phyloP scores from a whole-genome alignment of 1,140 invertebrate genomes.

The Hyposmocoma kahamanoa region DNA sequence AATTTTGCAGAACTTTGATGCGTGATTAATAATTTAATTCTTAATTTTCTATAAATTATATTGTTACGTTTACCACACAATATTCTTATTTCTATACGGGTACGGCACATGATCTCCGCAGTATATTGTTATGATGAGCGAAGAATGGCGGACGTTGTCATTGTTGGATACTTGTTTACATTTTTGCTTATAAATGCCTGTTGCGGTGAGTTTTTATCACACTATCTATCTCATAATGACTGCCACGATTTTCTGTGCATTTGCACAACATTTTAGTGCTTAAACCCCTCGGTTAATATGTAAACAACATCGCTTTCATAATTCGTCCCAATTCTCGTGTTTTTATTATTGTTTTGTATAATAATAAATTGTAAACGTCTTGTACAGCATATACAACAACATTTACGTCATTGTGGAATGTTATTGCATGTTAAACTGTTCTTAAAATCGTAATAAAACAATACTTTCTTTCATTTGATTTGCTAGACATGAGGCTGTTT shows the following conservation, averaged over 20 bases:
- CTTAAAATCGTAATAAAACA: too few relatives aligned
- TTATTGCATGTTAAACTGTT: too few relatives aligned
- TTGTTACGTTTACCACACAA: too few relatives aligned
- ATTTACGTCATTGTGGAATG: too few relatives aligned
- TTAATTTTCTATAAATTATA: too few relatives aligned
- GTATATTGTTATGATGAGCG: constrained; percentile 69
- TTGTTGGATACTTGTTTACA: constrained; percentile 65
- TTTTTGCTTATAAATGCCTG: constrained; percentile 66
- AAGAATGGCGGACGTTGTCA: constrained; percentile 72
- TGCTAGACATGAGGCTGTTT: too few relatives aligned
- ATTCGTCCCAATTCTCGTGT: too few relatives aligned
- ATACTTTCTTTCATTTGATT: too few relatives aligned
- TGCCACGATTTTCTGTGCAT: not conserved
- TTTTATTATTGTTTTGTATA: constrained; percentile 3
- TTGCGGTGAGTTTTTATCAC: constrained; percentile 41
- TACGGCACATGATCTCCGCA: constrained; percentile 23
- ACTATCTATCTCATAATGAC: not conserved
- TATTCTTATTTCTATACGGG: too few relatives aligned
- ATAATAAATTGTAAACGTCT: not conserved
- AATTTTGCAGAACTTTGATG: too few relatives aligned
- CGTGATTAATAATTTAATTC: too few relatives aligned
- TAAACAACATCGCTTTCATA: not conserved
- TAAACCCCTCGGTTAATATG: not conserved
- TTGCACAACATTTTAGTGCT: not conserved
- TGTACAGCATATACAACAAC: too few relatives aligned